Conservation (phyloP, 2,113 vertebrate species). For the Aix galericulata region DNA sequence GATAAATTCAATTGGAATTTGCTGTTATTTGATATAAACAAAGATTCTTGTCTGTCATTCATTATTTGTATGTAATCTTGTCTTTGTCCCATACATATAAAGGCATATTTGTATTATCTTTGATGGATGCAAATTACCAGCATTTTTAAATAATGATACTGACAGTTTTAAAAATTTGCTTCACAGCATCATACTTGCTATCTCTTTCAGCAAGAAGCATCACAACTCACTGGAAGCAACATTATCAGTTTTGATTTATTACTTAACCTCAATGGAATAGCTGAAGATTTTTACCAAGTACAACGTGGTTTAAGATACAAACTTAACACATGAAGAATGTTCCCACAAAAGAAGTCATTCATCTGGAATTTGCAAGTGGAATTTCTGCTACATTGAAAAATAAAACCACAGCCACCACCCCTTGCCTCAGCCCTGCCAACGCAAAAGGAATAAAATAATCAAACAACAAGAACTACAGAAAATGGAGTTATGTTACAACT, state of each 20-base stretch:
- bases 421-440: fast-evolving
- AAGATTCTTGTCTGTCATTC: not conserved
- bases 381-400: not conserved
- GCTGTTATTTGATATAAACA: not conserved
- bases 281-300: not conserved
- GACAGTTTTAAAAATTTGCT: constrained; percentile 10
- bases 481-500: not conserved
- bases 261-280: not conserved
- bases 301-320: not conserved
- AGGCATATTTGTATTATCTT: not conserved
- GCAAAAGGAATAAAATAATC: not conserved
- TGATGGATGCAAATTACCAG: not conserved
- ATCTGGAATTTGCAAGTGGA: not conserved
- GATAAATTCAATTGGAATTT: not conserved
- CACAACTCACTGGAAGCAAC: not conserved
- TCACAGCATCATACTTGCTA: not conserved
- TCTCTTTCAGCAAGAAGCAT: not conserved
- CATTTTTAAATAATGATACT: constrained; percentile 9
- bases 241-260: constrained; percentile 31
- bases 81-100: not conserved
- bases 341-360: not conserved
- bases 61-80: not conserved
- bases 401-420: not conserved
- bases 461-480: not conserved
- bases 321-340: not conserved